Conservation (phyloP, 2,797 vertebrate genomes). For the Pelobates cultripes region DNA sequence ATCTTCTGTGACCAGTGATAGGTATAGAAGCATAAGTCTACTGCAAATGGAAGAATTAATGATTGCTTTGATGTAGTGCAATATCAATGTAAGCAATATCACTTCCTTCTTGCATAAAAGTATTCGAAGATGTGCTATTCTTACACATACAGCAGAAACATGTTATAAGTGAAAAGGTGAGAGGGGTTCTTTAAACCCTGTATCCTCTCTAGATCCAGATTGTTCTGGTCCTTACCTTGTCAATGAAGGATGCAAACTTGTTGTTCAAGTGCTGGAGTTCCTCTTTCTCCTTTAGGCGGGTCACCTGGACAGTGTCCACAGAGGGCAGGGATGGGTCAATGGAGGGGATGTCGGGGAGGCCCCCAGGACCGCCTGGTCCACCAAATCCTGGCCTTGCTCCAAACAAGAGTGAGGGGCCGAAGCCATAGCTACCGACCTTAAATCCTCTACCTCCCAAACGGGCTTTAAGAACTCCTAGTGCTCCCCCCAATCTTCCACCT, state of each 20-base stretch:
- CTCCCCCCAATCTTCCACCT: conserved; percentile 55
- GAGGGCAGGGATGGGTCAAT: conserved; percentile 69
- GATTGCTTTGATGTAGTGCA: too few relatives aligned
- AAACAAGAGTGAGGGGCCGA: conserved; percentile 61
- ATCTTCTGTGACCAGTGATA: too few relatives aligned
- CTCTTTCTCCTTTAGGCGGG: conserved; percentile 67
- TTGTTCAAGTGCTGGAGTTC: conserved; percentile 69
- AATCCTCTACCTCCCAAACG: conserved; percentile 64
- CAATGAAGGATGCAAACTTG: conserved; percentile 69
- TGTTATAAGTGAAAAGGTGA: too few relatives aligned
- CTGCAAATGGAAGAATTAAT: too few relatives aligned
- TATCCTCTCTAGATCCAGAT: too few relatives aligned
- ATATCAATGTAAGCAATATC: too few relatives aligned
- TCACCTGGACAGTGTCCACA: conserved; percentile 65
- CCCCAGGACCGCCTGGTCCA: conserved; percentile 26
- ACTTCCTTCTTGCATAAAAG: too few relatives aligned
- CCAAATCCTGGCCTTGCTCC: conserved; percentile 29
- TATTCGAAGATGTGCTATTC: too few relatives aligned
- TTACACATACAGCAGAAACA: too few relatives aligned
- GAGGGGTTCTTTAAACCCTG: too few relatives aligned
- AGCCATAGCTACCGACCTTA: conserved; percentile 67
- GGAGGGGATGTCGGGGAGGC: conserved; percentile 57
- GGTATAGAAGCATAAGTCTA: too few relatives aligned
- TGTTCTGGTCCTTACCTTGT: conserved; percentile 61
- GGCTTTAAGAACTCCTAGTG: conserved; percentile 59